A percentile compares a stretch with the other conserved stretches of the same genome.
These are phyloP conservation scores for Spialia ferax DNA, from an alignment of 2,888 invertebrate genomes.

Conservation along the genomic window DNA sequence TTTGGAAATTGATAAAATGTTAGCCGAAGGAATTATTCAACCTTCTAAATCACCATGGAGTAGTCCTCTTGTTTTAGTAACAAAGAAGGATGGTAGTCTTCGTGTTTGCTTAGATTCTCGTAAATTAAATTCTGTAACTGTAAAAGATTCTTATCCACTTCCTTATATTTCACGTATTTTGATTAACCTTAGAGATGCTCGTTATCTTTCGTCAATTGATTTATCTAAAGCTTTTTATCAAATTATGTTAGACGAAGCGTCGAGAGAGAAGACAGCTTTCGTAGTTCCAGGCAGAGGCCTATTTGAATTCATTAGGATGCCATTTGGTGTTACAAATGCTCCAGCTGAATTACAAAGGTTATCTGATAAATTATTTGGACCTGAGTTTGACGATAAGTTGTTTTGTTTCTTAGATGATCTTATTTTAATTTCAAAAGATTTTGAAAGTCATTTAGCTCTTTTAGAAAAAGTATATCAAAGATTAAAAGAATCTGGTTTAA, in stretches of 20 bases:
- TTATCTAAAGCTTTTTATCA: constrained; percentile 55
- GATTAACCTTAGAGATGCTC: constrained; percentile 38
- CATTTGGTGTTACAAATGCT: constrained; percentile 40
- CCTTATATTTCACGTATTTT: constrained; percentile 39
- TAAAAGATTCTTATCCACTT: constrained; percentile 41
- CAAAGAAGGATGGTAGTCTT: constrained; percentile 32
- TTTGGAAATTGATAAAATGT: constrained; percentile 34
- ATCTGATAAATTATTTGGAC: constrained; percentile 36
- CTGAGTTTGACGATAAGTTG: constrained; percentile 37
- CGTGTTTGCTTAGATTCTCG: constrained; percentile 43
- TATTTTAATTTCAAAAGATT: constrained; percentile 33
- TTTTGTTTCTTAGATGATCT: constrained; percentile 44
- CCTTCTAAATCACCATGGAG: constrained; percentile 36
- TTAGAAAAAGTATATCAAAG: constrained; percentile 27
- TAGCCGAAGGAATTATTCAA: constrained; percentile 35
- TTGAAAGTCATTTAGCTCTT: constrained; percentile 36
- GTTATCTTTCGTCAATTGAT: constrained; percentile 44
- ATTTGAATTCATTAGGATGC: constrained; percentile 41
- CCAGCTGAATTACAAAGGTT: constrained; percentile 37
- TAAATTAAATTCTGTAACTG: constrained; percentile 43
- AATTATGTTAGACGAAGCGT: constrained; percentile 44
- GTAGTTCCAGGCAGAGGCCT: constrained; percentile 42
- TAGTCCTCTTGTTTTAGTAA: constrained; percentile 24
- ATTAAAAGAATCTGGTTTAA: constrained; percentile 36
- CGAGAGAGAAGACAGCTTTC: constrained; percentile 42